Evolutionary conservation across 2,888 invertebrate species (phyloP), one percentile per base, ranked within the genome.

Genomic region (Mesorhabditis belari): DNA sequence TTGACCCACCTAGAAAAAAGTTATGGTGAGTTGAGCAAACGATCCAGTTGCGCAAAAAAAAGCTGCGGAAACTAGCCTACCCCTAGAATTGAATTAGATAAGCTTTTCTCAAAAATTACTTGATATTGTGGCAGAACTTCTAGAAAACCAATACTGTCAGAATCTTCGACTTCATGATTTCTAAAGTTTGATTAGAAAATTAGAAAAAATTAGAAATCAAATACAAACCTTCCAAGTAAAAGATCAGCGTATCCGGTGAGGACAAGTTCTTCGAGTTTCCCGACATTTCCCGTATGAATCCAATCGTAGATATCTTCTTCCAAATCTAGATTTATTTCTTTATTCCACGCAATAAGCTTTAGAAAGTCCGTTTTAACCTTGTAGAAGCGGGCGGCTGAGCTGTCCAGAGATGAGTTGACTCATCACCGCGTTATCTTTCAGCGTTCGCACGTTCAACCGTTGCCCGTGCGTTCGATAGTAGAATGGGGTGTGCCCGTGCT

Each of bases 161-260:
- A 67, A 53, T 80, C 79, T 50, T 80, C 77, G 3, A 77, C 64
- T 59, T 61, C 25, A 51, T n/a, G 26, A n/a, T 50, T 57, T 26
- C 19, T 49, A 4, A 29, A 9, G 44, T 19, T n/a, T 54, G 23
- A 12, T 5, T 5, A 66, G 69, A 53, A 68, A 68, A 57, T 69
- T 64, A 59, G n/a, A n/a, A 23, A 19, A 9, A 19, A 23, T 9
- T 29, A 60, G n/a, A n/a, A 19, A 23, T 26, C 53, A 66, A 21
- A 74, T 71, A 83, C 61, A 89, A 87, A 85, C 85, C 88, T 87
- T 4, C 61, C 89, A 87, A 76, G 89, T 82, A 76, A 91, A 84
- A 83, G 88, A 86, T 67, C 88, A 85, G 93, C 93, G 79, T 92
- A 89, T 3, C 93, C 93, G 74, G 89, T 90, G 24, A 94, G 84